Evolutionary conservation across 2,888 invertebrate species (phyloP), one percentile per base, ranked within the genome.

Genomic region (Aphrophora alni): DNA sequence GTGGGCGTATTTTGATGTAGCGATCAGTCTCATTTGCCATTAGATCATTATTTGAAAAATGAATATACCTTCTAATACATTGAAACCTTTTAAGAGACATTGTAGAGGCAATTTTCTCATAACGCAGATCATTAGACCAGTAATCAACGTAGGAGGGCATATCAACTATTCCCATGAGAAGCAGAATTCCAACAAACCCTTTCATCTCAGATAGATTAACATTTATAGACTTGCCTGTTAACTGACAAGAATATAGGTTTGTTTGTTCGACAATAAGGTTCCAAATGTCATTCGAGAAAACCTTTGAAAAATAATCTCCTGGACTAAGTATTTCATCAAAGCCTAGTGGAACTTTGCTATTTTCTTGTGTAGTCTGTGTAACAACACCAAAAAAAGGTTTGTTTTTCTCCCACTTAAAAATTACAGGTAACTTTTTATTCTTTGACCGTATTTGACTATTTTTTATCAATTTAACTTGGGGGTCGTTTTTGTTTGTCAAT

Each of bases 81-180:
- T 72, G 72, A 72, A 12, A 72, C 24, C 72, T 72, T 24, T 72
- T 72, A 17, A 72, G 72, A 5, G 72, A 24, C 72, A 72, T 72
- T 14, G 12, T 12, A 14, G 21, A 8, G 27, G 72, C 72, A 12
- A 72, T 26, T 72, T 72, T 72, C 17, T 72, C 25, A 4, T 25
- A 72, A 3, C 24, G 7, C 21, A 12, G 25, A 72, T 72, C 26
- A 12, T 3, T 26, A 3, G 10, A 12, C 72, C 72, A 72, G 26
- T 72, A 72, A 26, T 72, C 72, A 25, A 14, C 26, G 26, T 72
- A 72, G 12, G 72, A 7, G n/a, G 72, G 72, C 72, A 72, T 72
- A 4, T 72, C 25, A 7, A 72, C 72, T 25, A 72, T 72, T 2
- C 72, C 24, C 72, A 72, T 72, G 4, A 72, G 4, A 4, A 7